phyloP scores from a whole-genome alignment of 2,113 vertebrate genomes.

The Ailuropoda melanoleuca region DNA sequence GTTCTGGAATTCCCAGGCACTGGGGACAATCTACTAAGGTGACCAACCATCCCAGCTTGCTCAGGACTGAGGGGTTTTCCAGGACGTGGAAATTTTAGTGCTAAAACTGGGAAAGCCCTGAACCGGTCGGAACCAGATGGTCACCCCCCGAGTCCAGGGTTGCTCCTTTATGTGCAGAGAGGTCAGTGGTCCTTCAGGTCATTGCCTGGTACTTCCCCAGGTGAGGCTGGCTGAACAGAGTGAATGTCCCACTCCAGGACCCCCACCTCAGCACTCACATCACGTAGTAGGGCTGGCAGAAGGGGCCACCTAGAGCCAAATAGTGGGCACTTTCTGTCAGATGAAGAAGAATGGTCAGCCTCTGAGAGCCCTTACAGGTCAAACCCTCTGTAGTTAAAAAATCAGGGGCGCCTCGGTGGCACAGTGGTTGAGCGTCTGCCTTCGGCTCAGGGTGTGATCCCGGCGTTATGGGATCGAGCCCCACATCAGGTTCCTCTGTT shows the following conservation, averaged over 20 bases:
- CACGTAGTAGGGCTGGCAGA: no score
- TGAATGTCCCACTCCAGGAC: accelerated
- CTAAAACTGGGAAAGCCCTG: constrained; percentile 22
- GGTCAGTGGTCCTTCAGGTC: accelerated
- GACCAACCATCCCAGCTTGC: background rate
- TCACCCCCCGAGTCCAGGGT: background rate
- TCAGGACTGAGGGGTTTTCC: background rate
- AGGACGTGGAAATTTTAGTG: background rate
- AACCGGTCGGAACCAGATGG: background rate
- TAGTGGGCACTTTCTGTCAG: background rate
- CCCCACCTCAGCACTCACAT: accelerated
- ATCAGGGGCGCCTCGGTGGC: no score
- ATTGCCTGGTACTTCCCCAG: no score
- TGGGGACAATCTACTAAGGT: background rate
- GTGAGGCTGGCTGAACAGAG: background rate
- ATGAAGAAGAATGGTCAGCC: background rate
- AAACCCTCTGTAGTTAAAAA: background rate
- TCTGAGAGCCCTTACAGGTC: background rate
- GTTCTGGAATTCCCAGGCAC: background rate
- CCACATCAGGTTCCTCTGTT: no score
- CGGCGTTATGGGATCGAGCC: no score
- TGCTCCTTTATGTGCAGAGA: background rate
- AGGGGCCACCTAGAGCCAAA: no score
- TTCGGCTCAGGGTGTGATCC: no score
- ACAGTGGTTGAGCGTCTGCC: no score